A percentile compares a stretch with the other conserved stretches of the same genome.
phyloP scores from a whole-genome alignment of 2,797 vertebrate genomes.

The Leptodactylus fallax region DNA sequence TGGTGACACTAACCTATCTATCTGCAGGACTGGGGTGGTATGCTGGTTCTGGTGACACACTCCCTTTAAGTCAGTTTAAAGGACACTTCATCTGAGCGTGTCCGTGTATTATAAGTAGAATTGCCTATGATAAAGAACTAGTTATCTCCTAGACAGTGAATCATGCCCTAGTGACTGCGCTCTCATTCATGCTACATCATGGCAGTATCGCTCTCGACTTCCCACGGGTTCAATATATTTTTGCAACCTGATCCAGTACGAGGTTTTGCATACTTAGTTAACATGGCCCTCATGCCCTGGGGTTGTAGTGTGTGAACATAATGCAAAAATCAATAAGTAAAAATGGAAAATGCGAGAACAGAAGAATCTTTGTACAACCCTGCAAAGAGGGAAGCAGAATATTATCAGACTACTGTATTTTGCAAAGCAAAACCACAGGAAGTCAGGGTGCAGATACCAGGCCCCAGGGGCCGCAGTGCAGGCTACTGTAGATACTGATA shows the following conservation, averaged over 20 bases:
- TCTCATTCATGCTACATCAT: not conserved
- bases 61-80: no score
- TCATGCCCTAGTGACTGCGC: not conserved
- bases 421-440: slow-evolving; percentile 53
- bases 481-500: not conserved
- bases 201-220: not conserved
- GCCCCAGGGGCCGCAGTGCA: not conserved
- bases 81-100: not conserved
- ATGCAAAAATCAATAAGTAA: not conserved
- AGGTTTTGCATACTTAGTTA: not conserved
- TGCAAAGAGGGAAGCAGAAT: slow-evolving; percentile 34
- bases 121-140: not conserved
- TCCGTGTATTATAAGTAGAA: not conserved
- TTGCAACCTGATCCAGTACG: not conserved
- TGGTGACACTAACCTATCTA: no score
- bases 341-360: slow-evolving; percentile 11
- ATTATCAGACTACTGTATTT: slow-evolving; percentile 28
- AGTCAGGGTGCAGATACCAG: slow-evolving; percentile 17
- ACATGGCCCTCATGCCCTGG: not conserved
- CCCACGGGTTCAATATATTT: not conserved
- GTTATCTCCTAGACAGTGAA: not conserved
- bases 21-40: no score
- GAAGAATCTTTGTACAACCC: slow-evolving; percentile 5
- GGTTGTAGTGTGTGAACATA: not conserved
- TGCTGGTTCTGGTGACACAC: no score